Percentiles rank a stretch among this genome's conserved stretches.
Conservation (phyloP, 2,888 invertebrate species). For the Tenthredo livida region DNA sequence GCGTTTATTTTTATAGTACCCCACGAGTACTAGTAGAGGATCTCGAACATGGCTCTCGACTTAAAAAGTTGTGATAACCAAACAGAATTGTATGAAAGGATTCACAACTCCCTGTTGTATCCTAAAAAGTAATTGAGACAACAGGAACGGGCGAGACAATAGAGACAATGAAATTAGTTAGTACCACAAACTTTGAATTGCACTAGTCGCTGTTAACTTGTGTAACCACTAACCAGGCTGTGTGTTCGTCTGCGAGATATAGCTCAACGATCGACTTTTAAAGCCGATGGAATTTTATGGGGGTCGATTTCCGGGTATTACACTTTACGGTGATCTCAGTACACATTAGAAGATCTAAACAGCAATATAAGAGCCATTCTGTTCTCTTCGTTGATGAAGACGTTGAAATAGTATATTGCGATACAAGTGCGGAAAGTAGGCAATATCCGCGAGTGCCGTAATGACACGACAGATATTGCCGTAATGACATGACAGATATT, state of each 20-base stretch:
- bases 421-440: too few relatives aligned
- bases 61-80: slow-evolving; percentile 18
- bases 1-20: not conserved
- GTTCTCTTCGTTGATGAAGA: not conserved
- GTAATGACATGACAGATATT: too few relatives aligned
- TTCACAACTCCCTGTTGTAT: slow-evolving; percentile 27
- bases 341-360: not conserved
- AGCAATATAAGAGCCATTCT: not conserved
- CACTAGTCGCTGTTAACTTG: slow-evolving; percentile 21
- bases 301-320: not conserved
- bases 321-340: not conserved
- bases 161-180: slow-evolving; percentile 39
- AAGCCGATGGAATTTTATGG: slow-evolving; percentile 8
- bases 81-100: not conserved
- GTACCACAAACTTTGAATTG: slow-evolving; percentile 14
- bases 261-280: not conserved
- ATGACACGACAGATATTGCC: too few relatives aligned
- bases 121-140: slow-evolving; percentile 33
- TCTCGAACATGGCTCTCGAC: not conserved
- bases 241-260: not conserved
- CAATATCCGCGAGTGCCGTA: too few relatives aligned
- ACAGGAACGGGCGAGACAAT: not conserved
- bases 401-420: not conserved
- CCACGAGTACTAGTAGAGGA: not conserved
- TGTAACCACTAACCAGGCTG: not conserved